phyloP scores from a whole-genome alignment of 2,888 invertebrate species.

The Empis stercorea region DNA sequence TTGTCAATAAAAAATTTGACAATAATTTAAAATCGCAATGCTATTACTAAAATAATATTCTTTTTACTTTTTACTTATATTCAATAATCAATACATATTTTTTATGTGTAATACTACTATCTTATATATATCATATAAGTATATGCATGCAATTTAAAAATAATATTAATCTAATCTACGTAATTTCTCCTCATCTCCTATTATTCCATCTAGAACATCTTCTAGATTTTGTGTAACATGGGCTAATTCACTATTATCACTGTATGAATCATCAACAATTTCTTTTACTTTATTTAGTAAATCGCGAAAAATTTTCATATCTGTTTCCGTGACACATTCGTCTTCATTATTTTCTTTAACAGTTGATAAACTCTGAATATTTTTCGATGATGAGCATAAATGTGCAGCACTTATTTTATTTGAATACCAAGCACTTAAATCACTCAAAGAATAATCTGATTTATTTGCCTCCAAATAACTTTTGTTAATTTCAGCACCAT shows the following conservation, averaged over 20 bases:
- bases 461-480: constrained; percentile 34
- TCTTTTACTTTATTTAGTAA: constrained; percentile 32
- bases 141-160: no score
- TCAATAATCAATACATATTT: no score
- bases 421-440: constrained; percentile 30
- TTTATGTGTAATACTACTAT: no score
- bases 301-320: constrained; percentile 32
- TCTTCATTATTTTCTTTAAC: constrained; percentile 5
- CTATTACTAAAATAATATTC: no score
- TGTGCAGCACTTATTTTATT: constrained; percentile 3
- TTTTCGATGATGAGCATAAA: constrained; percentile 5
- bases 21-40: no score
- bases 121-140: no score
- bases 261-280: constrained; percentile 32
- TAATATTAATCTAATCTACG: constrained; percentile 9
- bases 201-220: constrained; percentile 32
- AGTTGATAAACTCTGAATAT: constrained; percentile 5
- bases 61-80: no score
- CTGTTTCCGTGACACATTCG: constrained; percentile 24
- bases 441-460: constrained; percentile 32
- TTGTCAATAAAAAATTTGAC: no score
- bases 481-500: constrained; percentile 33
- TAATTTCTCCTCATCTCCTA: constrained; percentile 29
- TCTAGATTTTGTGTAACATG: constrained; percentile 34
- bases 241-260: constrained; percentile 33